Evolutionary conservation across 2,797 vertebrate species (phyloP).

Genomic region (Danio jaintianensis): DNA sequence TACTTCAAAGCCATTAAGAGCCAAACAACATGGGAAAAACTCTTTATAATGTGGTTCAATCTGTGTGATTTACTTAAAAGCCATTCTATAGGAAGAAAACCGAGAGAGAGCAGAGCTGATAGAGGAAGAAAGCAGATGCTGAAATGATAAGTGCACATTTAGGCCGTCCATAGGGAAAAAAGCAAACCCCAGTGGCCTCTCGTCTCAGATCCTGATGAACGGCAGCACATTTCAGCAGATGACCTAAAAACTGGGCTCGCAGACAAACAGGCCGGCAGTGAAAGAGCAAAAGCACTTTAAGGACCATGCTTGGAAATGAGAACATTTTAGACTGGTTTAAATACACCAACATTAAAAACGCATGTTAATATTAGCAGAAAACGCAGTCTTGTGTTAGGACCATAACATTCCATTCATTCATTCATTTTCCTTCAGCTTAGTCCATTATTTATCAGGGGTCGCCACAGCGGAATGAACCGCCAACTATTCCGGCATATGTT

Average conservation of each 20-base stretch:
- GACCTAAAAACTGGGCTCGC: background rate
- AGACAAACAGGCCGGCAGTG: background rate
- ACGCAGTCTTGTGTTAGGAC: background rate
- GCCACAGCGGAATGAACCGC: no score
- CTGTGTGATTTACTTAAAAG: conserved; percentile 14
- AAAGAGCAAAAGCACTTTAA: background rate
- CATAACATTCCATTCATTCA: no score
- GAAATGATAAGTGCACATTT: conserved; percentile 56
- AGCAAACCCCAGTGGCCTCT: conserved; percentile 3
- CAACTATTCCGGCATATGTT: no score
- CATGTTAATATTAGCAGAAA: no score
- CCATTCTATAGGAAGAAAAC: conserved; percentile 1
- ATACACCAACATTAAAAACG: background rate
- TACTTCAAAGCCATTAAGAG: background rate
- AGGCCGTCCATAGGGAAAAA: conserved; percentile 41
- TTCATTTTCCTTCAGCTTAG: no score
- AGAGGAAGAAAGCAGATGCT: conserved; percentile 38
- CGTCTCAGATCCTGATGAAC: conserved; percentile 34
- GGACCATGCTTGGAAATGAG: background rate
- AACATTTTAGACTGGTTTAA: background rate
- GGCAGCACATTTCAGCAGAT: background rate
- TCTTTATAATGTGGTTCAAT: conserved; percentile 2
- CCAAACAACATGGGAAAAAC: background rate
- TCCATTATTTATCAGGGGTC: no score
- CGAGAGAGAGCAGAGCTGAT: conserved; percentile 5